Evolutionary conservation across 23 tunicate genomes (phyloP), one percentile per base, ranked within the genome.

Genomic region (Halocynthia aurantium): DNA sequence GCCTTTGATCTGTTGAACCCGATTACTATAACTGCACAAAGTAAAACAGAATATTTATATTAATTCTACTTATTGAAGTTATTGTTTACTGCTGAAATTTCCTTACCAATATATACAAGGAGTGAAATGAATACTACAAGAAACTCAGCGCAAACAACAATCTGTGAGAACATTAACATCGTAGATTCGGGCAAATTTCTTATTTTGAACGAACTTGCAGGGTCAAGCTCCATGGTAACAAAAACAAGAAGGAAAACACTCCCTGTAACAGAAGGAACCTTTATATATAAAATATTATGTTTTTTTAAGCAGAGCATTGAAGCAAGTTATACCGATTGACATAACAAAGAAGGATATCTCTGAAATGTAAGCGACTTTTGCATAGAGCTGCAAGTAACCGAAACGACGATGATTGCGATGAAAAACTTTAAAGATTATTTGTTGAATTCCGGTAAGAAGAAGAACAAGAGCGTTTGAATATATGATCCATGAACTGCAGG

Each of bases 1-100:
- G 78, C 60, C 57, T 54, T 62, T 13, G 78, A 74, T 51, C 17
- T 55, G 4, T 74, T 74, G 62, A 74, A 74, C 62, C 31, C 54
- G 40, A 51, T 53, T 18, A 74, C 78, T 74, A 22, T 55, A 2
- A 22, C 78, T 74, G 54, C 19, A 31, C 44, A 31, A 31, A 31
- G 44, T 31, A 31, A 31, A 31, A 31, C 44, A 31, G 4, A 31
- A 31, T 0, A 31, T 31, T 31, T 31, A 31, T 31, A 31, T 31
- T 31, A 31, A 0, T 31, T 31, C 44, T 31, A 31, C 44, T 31
- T 31, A 31, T 31, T 31, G 44, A 4, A 31, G 44, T 31, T 31
- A 1, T 31, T 31, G 44, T 31, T 31, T 31, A 31, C 4, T 31
- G 44, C 44, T 31, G 44, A 31, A 31, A 31, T 31, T 31, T 31